These are phyloP conservation scores for Cyclopterus lumpus DNA, from an alignment of 2,797 vertebrate species.

Conservation along the genomic window DNA sequence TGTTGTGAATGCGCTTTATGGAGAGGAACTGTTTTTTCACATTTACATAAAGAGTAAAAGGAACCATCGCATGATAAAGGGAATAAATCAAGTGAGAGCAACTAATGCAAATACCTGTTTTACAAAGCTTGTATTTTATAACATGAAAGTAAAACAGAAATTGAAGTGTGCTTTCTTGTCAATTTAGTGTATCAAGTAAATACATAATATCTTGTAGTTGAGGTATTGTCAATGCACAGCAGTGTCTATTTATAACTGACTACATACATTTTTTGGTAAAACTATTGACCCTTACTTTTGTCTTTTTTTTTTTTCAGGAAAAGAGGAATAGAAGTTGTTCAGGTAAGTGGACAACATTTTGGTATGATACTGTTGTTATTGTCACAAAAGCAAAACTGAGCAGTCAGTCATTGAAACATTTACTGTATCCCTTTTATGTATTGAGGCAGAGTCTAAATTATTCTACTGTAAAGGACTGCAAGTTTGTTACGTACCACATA, in stretches of 20 bases:
- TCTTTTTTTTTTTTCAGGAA: conserved; percentile 87
- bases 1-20: neutral
- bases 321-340: conserved; percentile 97
- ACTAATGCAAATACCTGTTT: neutral
- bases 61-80: neutral
- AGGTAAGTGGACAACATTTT: conserved; percentile 85
- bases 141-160: neutral
- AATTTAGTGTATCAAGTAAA: neutral
- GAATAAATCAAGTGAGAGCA: neutral
- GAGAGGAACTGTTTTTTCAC: conserved; percentile 10
- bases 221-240: neutral
- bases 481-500: conserved; percentile 9
- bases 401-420: neutral
- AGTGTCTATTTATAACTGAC: neutral
- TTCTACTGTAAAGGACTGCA: neutral
- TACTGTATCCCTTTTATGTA: neutral
- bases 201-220: neutral
- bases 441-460: neutral
- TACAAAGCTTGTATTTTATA: neutral
- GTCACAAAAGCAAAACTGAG: neutral
- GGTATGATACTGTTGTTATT: neutral
- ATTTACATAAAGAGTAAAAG: neutral
- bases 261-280: neutral
- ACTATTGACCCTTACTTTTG: conserved; percentile 44
- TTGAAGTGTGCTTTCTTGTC: neutral